phyloP scores from a whole-genome alignment of 1,140 invertebrate genomes.

The Bombus vancouverensis region DNA sequence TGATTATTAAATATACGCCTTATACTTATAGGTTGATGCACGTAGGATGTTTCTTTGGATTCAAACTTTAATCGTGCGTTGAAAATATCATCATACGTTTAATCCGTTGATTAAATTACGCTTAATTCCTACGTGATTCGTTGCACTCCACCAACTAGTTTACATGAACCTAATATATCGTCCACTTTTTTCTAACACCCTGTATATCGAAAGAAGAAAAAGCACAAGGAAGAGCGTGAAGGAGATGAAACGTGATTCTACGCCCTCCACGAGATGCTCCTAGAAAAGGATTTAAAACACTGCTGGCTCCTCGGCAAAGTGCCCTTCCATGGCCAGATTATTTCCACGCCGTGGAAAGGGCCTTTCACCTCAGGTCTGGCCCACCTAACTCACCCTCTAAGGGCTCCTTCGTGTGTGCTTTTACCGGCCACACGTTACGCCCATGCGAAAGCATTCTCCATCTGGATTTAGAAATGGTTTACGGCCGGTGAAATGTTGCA shows the following conservation, averaged over 20 bases:
- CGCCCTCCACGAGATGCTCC: conserved; percentile 10
- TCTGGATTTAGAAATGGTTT: conserved; percentile 29
- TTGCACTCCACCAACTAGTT: too few species aligned
- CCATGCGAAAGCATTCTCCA: conserved; percentile 57
- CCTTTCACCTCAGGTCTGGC: not conserved
- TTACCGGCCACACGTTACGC: conserved; percentile 53
- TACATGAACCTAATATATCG: not conserved
- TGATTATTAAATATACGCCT: too few species aligned
- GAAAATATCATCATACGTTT: too few species aligned
- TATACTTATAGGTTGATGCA: too few species aligned
- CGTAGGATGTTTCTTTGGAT: too few species aligned
- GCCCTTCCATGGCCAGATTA: conserved; percentile 33
- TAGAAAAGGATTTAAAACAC: conserved; percentile 56
- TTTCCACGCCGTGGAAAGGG: conserved; percentile 5
- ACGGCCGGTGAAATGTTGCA: conserved; percentile 28
- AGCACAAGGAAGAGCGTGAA: too few species aligned
- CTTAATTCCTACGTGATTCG: too few species aligned
- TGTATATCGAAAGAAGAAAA: not conserved
- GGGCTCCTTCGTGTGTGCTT: conserved; percentile 30
- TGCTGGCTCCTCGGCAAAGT: conserved; percentile 44
- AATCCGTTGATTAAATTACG: too few species aligned
- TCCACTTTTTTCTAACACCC: not conserved
- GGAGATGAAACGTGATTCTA: conserved; percentile 1
- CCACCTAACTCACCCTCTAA: not conserved
- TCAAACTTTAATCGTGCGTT: too few species aligned